Base-by-base conservation (phyloP, 2,797 vertebrate genomes). In the Merluccius polli region DNA sequence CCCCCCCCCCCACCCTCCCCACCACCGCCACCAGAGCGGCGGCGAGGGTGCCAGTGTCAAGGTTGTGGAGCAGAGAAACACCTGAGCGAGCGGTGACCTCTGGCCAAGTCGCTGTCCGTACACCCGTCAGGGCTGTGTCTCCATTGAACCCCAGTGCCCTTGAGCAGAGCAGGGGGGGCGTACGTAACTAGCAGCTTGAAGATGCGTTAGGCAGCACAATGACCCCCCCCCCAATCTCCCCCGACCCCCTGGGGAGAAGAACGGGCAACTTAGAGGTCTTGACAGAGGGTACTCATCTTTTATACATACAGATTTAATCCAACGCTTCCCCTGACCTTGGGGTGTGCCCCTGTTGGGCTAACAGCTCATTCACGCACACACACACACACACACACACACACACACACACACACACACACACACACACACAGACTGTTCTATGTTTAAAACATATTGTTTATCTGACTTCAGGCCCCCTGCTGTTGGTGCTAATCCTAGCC, bases 301-400 rank as follows among this genome's bases (percentile, higher is more conserved):
- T 70, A 72, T 63, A 77, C 80, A 85, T 76, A 78, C 75, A 88
- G 75, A 82, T 63, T 63, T 83, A 73, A 81, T 52, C 73, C 33
- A 65, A 70, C 41, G 29, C 76, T 78, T 84, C 48, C 77, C 73
- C 79, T 84, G 77, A 87, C 88, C 87, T 87, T 86, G 79, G 84
- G 73, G 80, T 74, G 72, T 78, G 81, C 78, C 82, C 79, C 74
- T 73, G 52, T 59, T 59, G 52, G n/a, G 21, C 21, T 24, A n/a
- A 9, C 21, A 59, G 52, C n/a, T 8, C 21, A 24, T 13, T 2
- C 52, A 59, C n/a, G 24, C 52, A 59, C 52, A 59, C n/a, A 9
- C 48, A 59, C 48, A 59, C 48, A 59, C 48, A 59, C 48, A 59
- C 52, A 24, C 52, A 59, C 52, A 59, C 52, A 59, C 52, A 59